Conservation (phyloP, 2,113 vertebrate species). For the Coracopsis vasa region DNA sequence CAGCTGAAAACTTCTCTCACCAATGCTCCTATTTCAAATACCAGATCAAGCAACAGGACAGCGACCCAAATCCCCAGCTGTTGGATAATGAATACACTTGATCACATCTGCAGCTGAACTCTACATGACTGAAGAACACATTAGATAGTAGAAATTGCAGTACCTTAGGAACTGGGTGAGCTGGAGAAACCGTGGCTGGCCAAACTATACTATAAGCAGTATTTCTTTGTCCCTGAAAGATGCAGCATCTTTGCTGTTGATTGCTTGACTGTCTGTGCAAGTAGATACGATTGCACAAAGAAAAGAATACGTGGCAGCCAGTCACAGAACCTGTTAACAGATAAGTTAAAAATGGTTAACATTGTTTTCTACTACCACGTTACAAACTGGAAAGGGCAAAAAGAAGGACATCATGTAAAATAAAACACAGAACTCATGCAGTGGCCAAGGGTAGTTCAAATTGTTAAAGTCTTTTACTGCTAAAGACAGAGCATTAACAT, state of each 20-base stretch:
- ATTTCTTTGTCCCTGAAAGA: constrained; percentile 73
- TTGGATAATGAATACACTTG: constrained; percentile 32
- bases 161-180: constrained; percentile 82
- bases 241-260: constrained; percentile 77
- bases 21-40: constrained; percentile 47
- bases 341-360: constrained; percentile 47
- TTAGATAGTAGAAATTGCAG: constrained; percentile 55
- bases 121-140: constrained; percentile 55
- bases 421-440: neutral
- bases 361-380: neutral
- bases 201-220: constrained; percentile 74
- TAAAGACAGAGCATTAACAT: neutral
- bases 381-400: constrained; percentile 34
- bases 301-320: constrained; percentile 61
- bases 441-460: neutral
- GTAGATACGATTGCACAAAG: constrained; percentile 63
- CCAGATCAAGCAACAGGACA: constrained; percentile 43
- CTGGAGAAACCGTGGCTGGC: constrained; percentile 77
- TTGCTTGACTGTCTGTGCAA: constrained; percentile 66
- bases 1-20: constrained; percentile 36
- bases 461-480: constrained; percentile 1
- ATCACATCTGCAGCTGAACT: constrained; percentile 27
- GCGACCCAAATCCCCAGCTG: constrained; percentile 43
- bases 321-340: constrained; percentile 68
- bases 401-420: constrained; percentile 4